These are phyloP conservation scores for Strix occidentalis DNA, from an alignment of 2,797 vertebrate genomes.

Conservation along the genomic window DNA sequence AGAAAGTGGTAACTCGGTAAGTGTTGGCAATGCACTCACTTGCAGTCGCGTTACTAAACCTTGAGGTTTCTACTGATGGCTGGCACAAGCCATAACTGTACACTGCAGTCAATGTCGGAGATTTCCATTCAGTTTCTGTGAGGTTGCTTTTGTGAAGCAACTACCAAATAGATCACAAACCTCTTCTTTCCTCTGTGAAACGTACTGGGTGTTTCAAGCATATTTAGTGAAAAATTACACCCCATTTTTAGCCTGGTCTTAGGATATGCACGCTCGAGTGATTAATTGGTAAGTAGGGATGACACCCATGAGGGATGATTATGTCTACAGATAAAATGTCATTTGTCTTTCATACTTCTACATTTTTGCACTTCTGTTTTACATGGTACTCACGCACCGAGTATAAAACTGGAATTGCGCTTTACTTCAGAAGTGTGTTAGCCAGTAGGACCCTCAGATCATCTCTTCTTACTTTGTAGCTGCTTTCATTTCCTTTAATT, in stretches of 20 bases:
- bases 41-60: not conserved
- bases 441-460: not conserved
- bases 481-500: constrained; percentile 57
- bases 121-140: not conserved
- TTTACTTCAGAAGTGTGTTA: not conserved
- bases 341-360: constrained; percentile 31
- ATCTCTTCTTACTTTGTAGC: not conserved
- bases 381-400: not conserved
- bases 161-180: not conserved
- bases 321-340: constrained; percentile 54
- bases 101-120: not conserved
- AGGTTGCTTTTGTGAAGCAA: not conserved
- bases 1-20: not conserved
- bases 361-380: constrained; percentile 5
- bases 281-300: constrained; percentile 35
- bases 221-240: constrained; percentile 37
- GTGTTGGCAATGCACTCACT: not conserved
- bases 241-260: constrained; percentile 40
- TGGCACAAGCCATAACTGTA: not conserved
- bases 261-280: constrained; percentile 32
- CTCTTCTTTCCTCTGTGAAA: constrained; percentile 7
- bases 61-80: not conserved
- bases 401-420: not conserved
- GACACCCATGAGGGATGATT: constrained; percentile 29
- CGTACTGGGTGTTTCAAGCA: not conserved